These are phyloP conservation scores for Epinephelus awoara DNA, from an alignment of 2,797 vertebrate species.

Conservation along the genomic window DNA sequence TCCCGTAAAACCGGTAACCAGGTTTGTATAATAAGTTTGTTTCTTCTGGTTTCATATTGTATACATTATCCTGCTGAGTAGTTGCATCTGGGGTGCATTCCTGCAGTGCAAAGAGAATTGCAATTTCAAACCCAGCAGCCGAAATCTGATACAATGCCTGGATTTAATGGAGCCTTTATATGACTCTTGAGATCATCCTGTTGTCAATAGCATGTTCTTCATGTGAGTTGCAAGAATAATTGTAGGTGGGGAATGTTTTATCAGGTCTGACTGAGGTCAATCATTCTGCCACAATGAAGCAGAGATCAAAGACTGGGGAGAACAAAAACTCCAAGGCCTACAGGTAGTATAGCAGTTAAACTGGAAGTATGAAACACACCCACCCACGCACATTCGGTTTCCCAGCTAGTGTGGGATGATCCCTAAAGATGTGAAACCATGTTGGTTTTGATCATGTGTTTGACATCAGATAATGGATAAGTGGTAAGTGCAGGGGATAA, in stretches of 20 bases:
- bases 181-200: constrained; percentile 43
- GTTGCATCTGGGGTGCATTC: constrained; percentile 70
- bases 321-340: constrained; percentile 66
- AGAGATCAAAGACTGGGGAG: constrained; percentile 65
- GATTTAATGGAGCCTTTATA: constrained; percentile 57
- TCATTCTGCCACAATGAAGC: constrained; percentile 49
- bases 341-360: constrained; percentile 69
- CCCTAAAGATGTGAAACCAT: constrained; percentile 67
- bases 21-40: constrained; percentile 58
- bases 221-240: constrained; percentile 56
- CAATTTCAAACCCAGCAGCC: constrained; percentile 52
- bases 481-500: constrained; percentile 18
- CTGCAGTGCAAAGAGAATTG: constrained; percentile 49
- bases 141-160: constrained; percentile 53
- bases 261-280: constrained; percentile 55
- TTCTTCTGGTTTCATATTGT: constrained; percentile 66
- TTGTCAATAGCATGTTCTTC: constrained; percentile 49
- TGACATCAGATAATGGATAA: constrained; percentile 45
- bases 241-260: constrained; percentile 74
- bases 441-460: constrained; percentile 65
- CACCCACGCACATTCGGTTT: constrained; percentile 69
- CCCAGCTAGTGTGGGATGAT: constrained; percentile 70
- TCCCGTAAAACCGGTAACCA: constrained; percentile 61
- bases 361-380: constrained; percentile 66
- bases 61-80: constrained; percentile 67